These are phyloP conservation scores for Spodoptera littoralis DNA, from an alignment of 2,888 invertebrate species.

Conservation along the genomic window DNA sequence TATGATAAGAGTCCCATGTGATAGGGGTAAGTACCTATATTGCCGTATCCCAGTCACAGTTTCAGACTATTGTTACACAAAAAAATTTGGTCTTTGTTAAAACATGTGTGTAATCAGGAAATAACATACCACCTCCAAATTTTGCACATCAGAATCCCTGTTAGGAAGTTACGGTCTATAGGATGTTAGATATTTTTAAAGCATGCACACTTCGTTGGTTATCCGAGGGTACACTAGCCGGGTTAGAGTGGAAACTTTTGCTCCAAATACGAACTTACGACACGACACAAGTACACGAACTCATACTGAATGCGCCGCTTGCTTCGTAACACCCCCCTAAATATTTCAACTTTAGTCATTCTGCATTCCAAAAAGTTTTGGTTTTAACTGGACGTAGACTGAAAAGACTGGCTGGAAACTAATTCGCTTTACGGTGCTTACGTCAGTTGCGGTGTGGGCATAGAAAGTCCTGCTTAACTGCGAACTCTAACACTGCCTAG, in stretches of 20 bases:
- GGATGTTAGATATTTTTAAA: constrained; percentile 64
- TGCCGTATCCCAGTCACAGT: no score
- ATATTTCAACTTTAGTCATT: constrained; percentile 34
- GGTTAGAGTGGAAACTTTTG: constrained; percentile 47
- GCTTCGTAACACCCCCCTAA: constrained; percentile 24
- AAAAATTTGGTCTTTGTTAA: no score
- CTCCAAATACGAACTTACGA: constrained; percentile 33
- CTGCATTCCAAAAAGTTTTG: constrained; percentile 20
- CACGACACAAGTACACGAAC: constrained; percentile 12
- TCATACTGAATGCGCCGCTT: constrained; percentile 27
- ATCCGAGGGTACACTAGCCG: constrained; percentile 53
- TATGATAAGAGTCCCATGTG: no score
- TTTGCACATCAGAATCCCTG: constrained; percentile 15
- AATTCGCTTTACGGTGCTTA: constrained; percentile 13
- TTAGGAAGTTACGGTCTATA: constrained; percentile 53
- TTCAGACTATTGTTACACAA: no score
- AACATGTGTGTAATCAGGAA: neutral
- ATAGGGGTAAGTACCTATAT: no score
- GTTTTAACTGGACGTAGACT: constrained; percentile 4
- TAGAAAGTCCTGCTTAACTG: constrained; percentile 17
- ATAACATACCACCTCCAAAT: constrained; percentile 27
- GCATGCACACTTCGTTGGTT: constrained; percentile 58
- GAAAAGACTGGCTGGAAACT: constrained; percentile 19
- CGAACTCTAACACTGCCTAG: no score
- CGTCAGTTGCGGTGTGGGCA: constrained; percentile 16